A percentile compares a stretch with the other conserved stretches of the same genome.
Evolutionary conservation across 2,888 invertebrate species (phyloP).

Genomic region (Zhuqinia jingwanae): DNA sequence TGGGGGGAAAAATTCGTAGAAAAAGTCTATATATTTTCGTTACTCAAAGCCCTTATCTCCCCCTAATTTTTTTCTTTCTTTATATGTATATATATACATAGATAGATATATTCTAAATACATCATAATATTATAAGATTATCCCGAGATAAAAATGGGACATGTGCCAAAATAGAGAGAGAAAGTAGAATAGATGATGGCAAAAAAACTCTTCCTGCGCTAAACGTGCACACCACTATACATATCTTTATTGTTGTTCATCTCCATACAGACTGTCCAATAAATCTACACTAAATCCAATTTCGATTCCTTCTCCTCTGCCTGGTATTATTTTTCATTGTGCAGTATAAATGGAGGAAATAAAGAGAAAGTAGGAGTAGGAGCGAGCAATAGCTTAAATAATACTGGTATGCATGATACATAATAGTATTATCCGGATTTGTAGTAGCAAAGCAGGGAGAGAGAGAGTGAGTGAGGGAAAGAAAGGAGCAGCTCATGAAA

Average conservation of each 20-base stretch:
- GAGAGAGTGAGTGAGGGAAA: neutral
- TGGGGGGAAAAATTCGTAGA: neutral
- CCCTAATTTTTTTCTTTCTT: neutral
- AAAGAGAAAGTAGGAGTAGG: constrained; percentile 2
- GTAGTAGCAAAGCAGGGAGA: neutral
- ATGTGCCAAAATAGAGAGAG: constrained; percentile 49
- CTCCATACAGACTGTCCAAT: constrained; percentile 74
- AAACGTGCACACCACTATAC: neutral
- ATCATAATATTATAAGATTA: constrained; percentile 33
- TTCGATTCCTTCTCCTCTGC: constrained; percentile 60
- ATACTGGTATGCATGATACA: neutral
- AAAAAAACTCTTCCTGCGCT: neutral
- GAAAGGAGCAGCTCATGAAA: neutral
- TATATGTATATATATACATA: neutral
- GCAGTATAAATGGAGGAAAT: neutral
- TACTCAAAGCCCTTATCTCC: neutral
- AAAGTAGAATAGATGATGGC: constrained; percentile 35
- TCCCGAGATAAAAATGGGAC: constrained; percentile 45
- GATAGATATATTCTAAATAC: neutral
- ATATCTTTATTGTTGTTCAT: constrained; percentile 60
- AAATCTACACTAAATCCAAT: constrained; percentile 78
- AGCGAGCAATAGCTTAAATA: constrained; percentile 1
- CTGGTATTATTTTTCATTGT: neutral
- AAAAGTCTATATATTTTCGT: constrained; percentile 27
- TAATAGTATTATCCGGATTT: constrained; percentile 34